These are phyloP conservation scores for Narcine bancroftii DNA, from an alignment of 2,113 vertebrate genomes.

Conservation along the genomic window DNA sequence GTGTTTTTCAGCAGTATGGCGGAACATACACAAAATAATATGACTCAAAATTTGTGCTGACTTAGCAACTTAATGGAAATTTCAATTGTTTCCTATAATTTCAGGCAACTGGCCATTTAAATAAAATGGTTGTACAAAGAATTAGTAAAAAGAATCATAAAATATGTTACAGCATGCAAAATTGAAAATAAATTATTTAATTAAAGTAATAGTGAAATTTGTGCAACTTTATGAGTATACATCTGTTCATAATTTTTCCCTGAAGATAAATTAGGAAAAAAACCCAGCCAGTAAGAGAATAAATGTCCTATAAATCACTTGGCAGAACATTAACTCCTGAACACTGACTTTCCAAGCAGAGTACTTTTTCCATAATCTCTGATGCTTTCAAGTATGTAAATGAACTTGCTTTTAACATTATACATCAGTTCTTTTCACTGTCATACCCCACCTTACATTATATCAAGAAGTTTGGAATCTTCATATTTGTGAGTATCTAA, in stretches of 20 bases:
- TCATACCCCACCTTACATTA: background rate
- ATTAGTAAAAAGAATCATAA: background rate
- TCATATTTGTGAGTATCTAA: too few relatives aligned
- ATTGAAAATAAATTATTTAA: background rate
- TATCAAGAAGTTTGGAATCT: background rate
- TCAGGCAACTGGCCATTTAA: conserved; percentile 16
- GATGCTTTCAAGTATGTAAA: background rate
- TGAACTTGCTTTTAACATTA: background rate
- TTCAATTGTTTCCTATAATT: conserved; percentile 7
- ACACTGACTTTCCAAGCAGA: background rate
- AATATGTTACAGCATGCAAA: background rate
- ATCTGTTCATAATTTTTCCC: background rate
- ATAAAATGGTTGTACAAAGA: background rate
- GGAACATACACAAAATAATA: background rate
- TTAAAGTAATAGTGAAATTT: background rate
- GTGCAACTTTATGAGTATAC: background rate
- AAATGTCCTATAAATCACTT: background rate
- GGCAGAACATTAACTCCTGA: background rate
- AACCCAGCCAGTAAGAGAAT: background rate
- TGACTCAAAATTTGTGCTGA: background rate
- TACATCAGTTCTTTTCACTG: background rate
- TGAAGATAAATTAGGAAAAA: background rate
- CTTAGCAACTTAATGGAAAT: conserved; percentile 19
- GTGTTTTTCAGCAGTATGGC: background rate
- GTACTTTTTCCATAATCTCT: background rate